These are phyloP conservation scores for Malacosoma neustria DNA, from an alignment of 2,888 invertebrate genomes.

Conservation along the genomic window DNA sequence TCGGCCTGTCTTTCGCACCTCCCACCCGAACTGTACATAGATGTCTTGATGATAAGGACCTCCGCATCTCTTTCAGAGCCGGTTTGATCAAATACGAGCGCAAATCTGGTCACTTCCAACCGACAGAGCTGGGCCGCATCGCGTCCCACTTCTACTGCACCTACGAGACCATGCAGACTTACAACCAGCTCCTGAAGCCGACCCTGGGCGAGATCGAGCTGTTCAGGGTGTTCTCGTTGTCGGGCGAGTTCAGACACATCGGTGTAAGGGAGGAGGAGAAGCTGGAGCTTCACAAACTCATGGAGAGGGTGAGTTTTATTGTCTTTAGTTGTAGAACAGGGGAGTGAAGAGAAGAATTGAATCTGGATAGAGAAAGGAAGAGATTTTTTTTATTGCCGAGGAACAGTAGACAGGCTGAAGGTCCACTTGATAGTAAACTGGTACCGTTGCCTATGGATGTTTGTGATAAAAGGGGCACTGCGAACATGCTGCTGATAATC, in stretches of 20 bases:
- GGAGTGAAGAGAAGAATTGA: too few species aligned
- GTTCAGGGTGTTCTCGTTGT: conserved; percentile 98
- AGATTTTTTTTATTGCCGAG: too few species aligned
- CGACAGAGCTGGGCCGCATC: conserved; percentile 97
- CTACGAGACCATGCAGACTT: conserved; percentile 96
- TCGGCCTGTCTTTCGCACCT: too few species aligned
- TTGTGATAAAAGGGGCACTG: too few species aligned
- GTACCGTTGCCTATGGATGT: too few species aligned
- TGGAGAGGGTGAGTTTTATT: conserved; percentile 67
- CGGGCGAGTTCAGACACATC: conserved; percentile 95
- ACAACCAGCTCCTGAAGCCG: conserved; percentile 96
- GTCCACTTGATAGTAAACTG: too few species aligned
- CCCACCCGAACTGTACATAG: too few species aligned
- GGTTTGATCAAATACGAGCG: conserved; percentile 97
- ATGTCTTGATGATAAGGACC: too few species aligned
- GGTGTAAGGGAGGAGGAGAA: conserved; percentile 97
- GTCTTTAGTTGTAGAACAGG: too few species aligned
- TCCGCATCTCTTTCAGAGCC: conserved; percentile 83
- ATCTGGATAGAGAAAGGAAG: too few species aligned
- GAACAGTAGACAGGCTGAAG: too few species aligned
- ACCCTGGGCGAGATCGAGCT: conserved; percentile 98
- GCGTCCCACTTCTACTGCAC: conserved; percentile 99
- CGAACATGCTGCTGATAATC: too few species aligned
- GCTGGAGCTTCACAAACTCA: conserved; percentile 95
- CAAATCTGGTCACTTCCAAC: conserved; percentile 90